These are phyloP conservation scores for Anthopleura xanthogrammica DNA, from an alignment of 92 coral and sea anemone species.

Conservation along the genomic window DNA sequence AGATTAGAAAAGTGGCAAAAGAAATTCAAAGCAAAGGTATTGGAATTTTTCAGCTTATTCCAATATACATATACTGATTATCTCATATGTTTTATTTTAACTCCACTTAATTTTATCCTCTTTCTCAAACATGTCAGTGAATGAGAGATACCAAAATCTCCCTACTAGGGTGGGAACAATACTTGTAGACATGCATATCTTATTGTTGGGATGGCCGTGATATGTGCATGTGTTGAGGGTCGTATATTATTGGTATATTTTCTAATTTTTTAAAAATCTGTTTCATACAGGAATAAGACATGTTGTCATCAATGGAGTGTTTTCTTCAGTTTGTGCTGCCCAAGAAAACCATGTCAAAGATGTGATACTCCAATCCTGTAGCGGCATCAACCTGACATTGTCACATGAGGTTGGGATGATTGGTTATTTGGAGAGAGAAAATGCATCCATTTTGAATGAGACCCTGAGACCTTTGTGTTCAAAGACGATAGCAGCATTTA, in stretches of 20 bases:
- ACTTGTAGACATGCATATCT: no score
- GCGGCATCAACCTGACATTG: slow-evolving; percentile 78
- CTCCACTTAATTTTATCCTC: no score
- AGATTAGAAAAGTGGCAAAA: slow-evolving; percentile 52
- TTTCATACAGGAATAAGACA: slow-evolving; percentile 61
- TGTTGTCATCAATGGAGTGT: slow-evolving; percentile 82
- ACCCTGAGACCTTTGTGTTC: slow-evolving; percentile 83
- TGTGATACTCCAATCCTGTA: slow-evolving; percentile 48
- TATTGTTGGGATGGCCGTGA: no score
- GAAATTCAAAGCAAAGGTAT: slow-evolving; percentile 46
- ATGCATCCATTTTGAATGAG: slow-evolving; percentile 91
- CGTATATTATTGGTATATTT: neutral
- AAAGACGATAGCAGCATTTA: slow-evolving; percentile 69
- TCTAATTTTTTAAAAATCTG: neutral
- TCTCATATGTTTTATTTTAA: no score
- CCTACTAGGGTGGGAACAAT: no score
- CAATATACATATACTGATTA: neutral
- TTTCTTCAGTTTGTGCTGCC: slow-evolving; percentile 69
- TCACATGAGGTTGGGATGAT: slow-evolving; percentile 78
- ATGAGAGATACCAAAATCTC: no score
- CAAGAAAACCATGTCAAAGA: slow-evolving; percentile 72
- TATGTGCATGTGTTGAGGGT: no score
- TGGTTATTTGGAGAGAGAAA: slow-evolving; percentile 90
- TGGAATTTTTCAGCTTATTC: neutral
- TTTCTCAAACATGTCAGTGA: no score